A percentile compares a stretch with the other conserved stretches of the same genome.
Evolutionary conservation across 1,140 invertebrate species (phyloP).

Genomic region (Araneus ventricosus): DNA sequence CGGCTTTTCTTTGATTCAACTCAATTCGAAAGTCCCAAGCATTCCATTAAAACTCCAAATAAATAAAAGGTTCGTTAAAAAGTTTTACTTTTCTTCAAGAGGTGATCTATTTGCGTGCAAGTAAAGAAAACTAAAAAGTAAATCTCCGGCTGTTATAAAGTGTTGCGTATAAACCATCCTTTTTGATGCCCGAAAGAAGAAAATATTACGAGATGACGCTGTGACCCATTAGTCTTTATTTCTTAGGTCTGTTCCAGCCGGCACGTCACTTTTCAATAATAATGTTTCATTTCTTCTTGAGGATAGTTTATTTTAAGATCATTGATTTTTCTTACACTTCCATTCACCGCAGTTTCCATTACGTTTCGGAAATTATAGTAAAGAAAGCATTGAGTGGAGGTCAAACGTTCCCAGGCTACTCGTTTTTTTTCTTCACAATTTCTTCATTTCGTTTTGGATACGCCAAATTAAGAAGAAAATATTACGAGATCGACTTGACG

Average conservation of each 20-base stretch:
- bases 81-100: not conserved
- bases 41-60: not conserved
- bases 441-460: no score
- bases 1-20: not conserved
- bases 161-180: not conserved
- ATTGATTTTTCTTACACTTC: conserved; percentile 35
- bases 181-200: not conserved
- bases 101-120: no score
- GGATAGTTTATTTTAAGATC: conserved; percentile 55
- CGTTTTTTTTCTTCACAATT: no score
- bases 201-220: not conserved
- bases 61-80: not conserved
- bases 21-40: not conserved
- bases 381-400: not conserved
- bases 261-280: not conserved
- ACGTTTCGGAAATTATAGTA: not conserved
- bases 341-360: not conserved
- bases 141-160: not conserved
- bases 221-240: conserved; percentile 8
- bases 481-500: no score
- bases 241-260: not conserved
- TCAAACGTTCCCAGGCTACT: no score
- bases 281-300: conserved; percentile 6
- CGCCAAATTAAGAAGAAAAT: no score
- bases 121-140: not conserved